Conservation (phyloP, 1,140 invertebrate genomes). For the Zelostemma sp. region DNA sequence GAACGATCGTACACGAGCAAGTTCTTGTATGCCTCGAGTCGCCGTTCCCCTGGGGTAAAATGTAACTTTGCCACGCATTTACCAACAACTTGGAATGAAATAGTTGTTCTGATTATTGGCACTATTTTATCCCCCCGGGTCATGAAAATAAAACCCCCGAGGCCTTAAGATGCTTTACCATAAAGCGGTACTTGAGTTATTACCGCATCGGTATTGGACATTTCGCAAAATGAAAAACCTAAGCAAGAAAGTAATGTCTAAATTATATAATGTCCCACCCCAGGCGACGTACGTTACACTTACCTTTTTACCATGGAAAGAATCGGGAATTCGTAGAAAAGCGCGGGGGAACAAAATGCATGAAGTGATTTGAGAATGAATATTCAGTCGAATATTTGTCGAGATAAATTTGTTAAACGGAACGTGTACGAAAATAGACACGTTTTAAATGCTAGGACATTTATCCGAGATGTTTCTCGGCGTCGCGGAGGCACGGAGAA, state of each 20-base stretch:
- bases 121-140: slow-evolving; percentile 15
- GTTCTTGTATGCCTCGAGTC: slow-evolving; percentile 37
- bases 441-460: neutral
- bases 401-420: no score
- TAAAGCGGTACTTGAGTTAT: no score
- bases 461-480: slow-evolving; percentile 6
- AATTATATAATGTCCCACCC: no score
- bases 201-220: no score
- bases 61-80: slow-evolving; percentile 24
- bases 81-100: slow-evolving; percentile 25
- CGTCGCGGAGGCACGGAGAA: slow-evolving; percentile 17
- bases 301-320: slow-evolving; percentile 6
- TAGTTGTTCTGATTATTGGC: slow-evolving; percentile 18
- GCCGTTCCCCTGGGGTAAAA: slow-evolving; percentile 35
- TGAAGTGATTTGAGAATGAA: no score
- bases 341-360: no score
- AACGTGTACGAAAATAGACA: slow-evolving; percentile 1
- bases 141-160: neutral
- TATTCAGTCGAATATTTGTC: no score
- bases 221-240: no score
- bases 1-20: slow-evolving; percentile 35
- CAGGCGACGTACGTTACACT: no score
- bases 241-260: no score
- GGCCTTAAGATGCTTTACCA: no score
- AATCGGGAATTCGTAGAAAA: no score